Evolutionary conservation across 2,113 vertebrate species (phyloP).

Genomic region (Ascaphus truei): DNA sequence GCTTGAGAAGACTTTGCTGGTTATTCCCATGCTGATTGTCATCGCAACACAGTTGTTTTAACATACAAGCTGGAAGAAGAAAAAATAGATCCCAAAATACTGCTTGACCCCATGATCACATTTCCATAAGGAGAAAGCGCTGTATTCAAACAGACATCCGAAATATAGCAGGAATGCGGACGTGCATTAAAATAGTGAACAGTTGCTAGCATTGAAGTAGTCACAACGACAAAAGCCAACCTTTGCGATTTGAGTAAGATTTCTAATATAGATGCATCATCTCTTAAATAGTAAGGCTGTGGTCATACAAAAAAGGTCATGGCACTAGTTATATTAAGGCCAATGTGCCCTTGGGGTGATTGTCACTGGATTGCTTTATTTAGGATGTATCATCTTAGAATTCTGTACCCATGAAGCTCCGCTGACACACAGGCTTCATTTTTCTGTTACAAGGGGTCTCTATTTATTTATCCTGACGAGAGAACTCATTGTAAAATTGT

Average conservation of each 20-base stretch:
- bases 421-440: neutral
- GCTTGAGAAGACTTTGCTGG: neutral
- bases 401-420: neutral
- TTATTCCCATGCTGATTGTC: constrained; percentile 29
- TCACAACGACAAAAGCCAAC: neutral
- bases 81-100: constrained; percentile 23
- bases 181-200: constrained; percentile 32
- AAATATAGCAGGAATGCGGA: constrained; percentile 15
- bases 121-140: constrained; percentile 28
- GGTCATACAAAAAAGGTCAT: constrained; percentile 34
- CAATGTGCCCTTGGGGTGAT: constrained; percentile 19
- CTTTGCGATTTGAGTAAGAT: constrained; percentile 18
- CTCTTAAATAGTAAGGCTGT: constrained; percentile 20
- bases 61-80: neutral
- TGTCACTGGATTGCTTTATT: constrained; percentile 13
- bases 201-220: constrained; percentile 27
- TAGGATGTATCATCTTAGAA: neutral
- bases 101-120: constrained; percentile 26
- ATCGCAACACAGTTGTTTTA: constrained; percentile 1
- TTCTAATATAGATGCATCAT: constrained; percentile 30
- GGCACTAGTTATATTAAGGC: constrained; percentile 27
- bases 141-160: constrained; percentile 24
- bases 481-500: neutral
- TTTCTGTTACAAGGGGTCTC: neutral
- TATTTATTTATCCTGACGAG: constrained; percentile 14